A percentile compares a stretch with the other conserved stretches of the same genome.
These are phyloP conservation scores for Brachypalpus laphriformis DNA, from an alignment of 2,888 invertebrate genomes.

Conservation along the genomic window DNA sequence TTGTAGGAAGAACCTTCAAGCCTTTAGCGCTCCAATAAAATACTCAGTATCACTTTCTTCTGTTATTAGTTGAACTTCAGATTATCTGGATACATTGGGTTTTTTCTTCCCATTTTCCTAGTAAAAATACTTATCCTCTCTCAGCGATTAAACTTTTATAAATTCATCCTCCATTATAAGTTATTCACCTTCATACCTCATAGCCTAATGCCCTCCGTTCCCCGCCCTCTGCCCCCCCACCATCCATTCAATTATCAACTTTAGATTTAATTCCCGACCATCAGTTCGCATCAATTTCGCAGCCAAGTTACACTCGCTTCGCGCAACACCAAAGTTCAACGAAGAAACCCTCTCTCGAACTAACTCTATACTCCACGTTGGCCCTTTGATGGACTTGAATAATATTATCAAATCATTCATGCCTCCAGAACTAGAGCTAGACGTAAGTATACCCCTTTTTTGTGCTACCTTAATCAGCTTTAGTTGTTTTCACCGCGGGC, in stretches of 20 bases:
- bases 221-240: not conserved
- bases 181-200: not conserved
- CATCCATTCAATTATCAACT: constrained; percentile 36
- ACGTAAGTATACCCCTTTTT: constrained; percentile 10
- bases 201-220: not conserved
- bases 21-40: too few species aligned
- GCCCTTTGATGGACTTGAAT: constrained; percentile 47
- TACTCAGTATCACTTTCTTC: too few species aligned
- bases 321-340: not conserved
- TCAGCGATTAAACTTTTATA: too few species aligned
- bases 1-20: too few species aligned
- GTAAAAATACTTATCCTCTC: too few species aligned
- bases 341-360: constrained; percentile 2
- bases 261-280: constrained; percentile 44
- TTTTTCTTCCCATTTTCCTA: too few species aligned
- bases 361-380: not conserved
- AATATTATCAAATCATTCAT: constrained; percentile 60
- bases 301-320: constrained; percentile 28
- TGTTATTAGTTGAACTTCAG: too few species aligned
- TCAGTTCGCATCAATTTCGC: constrained; percentile 42
- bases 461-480: constrained; percentile 52
- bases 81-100: too few species aligned
- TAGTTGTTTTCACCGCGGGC: constrained; percentile 22
- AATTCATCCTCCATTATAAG: not conserved
- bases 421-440: not conserved